Percentiles rank a stretch among this genome's conserved stretches.
Evolutionary conservation across 2,888 invertebrate species (phyloP).

Genomic region (Priocnemis perturbator): DNA sequence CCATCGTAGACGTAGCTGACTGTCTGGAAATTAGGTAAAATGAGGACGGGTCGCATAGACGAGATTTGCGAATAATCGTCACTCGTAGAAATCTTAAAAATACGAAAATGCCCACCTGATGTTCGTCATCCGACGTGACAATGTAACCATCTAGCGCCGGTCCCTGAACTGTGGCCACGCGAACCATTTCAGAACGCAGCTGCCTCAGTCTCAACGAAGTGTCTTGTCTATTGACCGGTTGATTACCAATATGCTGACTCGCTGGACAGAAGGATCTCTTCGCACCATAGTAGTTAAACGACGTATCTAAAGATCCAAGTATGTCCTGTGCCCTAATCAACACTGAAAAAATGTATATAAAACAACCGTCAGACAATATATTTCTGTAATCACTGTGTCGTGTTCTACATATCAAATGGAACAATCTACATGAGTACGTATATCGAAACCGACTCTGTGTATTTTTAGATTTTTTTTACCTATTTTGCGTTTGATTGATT

Average conservation of each 20-base stretch:
- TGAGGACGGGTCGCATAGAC: neutral
- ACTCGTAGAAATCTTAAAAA: too few species aligned
- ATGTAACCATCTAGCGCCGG: conserved; percentile 83
- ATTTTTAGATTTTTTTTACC: too few species aligned
- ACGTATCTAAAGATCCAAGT: conserved; percentile 35
- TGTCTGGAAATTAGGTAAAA: conserved; percentile 58
- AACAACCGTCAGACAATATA: conserved; percentile 15
- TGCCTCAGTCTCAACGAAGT: conserved; percentile 71
- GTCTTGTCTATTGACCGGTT: conserved; percentile 75
- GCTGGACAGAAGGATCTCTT: conserved; percentile 61
- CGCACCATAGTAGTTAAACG: conserved; percentile 61
- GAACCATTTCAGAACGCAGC: conserved; percentile 76
- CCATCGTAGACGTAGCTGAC: conserved; percentile 53
- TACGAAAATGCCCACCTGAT: conserved; percentile 79
- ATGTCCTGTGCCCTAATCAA: conserved; percentile 21
- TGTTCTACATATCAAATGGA: too few species aligned
- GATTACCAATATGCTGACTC: conserved; percentile 53
- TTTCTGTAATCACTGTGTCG: too few species aligned
- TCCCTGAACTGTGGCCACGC: conserved; percentile 74
- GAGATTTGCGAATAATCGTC: too few species aligned
- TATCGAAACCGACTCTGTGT: too few species aligned
- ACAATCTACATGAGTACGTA: too few species aligned
- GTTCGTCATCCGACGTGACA: conserved; percentile 87
- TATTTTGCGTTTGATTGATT: too few species aligned
- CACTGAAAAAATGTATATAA: conserved; percentile 14